Evolutionary conservation across 2,797 vertebrate genomes (phyloP).

Genomic region (Mormyrus hasselquistii): DNA sequence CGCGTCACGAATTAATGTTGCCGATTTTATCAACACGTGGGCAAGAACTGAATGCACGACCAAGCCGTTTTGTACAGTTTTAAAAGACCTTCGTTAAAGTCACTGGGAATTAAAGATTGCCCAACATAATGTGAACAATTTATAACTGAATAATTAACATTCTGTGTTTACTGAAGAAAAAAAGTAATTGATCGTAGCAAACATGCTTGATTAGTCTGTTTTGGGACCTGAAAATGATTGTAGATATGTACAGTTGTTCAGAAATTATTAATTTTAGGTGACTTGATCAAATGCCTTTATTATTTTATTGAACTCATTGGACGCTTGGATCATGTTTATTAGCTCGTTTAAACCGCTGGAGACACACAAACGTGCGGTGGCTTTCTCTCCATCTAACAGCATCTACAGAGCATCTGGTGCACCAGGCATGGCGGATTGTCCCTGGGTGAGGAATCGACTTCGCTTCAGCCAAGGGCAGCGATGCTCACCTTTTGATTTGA

Average conservation of each 20-base stretch:
- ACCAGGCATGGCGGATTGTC: background rate
- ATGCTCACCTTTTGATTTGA: background rate
- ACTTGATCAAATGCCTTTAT: background rate
- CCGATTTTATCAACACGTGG: background rate
- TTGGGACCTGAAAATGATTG: background rate
- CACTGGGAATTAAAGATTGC: background rate
- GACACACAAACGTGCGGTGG: background rate
- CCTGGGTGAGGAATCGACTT: background rate
- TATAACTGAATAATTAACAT: background rate
- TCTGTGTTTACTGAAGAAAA: background rate
- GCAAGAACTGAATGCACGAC: background rate
- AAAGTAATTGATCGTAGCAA: background rate
- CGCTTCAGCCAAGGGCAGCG: background rate
- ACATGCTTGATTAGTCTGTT: background rate
- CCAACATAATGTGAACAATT: background rate
- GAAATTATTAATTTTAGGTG: background rate
- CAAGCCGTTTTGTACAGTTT: background rate
- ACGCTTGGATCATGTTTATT: background rate
- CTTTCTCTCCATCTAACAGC: background rate
- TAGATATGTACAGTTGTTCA: background rate
- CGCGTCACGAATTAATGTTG: background rate
- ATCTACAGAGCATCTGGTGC: background rate
- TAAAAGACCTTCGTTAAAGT: background rate
- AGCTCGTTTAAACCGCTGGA: background rate
- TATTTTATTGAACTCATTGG: background rate